Evolutionary conservation across 1,140 invertebrate species (phyloP), one percentile per base, ranked within the genome.

Genomic region (Nephotettix cincticeps): DNA sequence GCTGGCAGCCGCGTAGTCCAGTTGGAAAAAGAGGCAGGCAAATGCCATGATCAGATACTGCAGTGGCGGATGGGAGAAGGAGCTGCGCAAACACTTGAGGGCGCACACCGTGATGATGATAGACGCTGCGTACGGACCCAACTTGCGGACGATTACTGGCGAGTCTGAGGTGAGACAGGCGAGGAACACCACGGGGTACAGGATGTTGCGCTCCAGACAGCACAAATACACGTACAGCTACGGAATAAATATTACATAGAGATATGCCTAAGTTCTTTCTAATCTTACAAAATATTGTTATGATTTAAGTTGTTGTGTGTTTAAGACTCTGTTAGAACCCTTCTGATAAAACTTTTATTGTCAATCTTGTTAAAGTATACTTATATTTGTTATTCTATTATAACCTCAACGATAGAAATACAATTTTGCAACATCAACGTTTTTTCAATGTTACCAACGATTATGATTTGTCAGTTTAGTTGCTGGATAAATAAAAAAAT

Each of bases 41-140:
- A 99, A 97, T n/a, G 93, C 86, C 21, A 99, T 83, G 45, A 98
- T 93, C 65, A 98, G 83, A 80, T 97, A 98, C 77, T 99, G 94
- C 19, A 88, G 91, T 36, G 94, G 92, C 3, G 96, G 90, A 81
- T 99, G 93, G 4, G 95, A 96, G 79, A 98, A 99, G 0, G 93
- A 88, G 74, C 91, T 91, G 51, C 97, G 86, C 21, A 99, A 84
- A 77, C 93, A 91, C 82, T 99, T 98, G 36, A 99, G 80, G 27
- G 93, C 91, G 78, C 93, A 95, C 1, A 98, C 81, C 32, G 95
- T 91, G 23, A 98, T 86, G 9, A 99, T 86, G 3, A 98, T 84
- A 9, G 94, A 89, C 21, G 93, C 96, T 70, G 90, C 77, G 65
- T 87, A 84, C 70, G 90, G 82, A 27, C 94, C 93, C 82, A 93